Evolutionary conservation across 2,888 invertebrate genomes (phyloP).

Genomic region (Calameuta pallipes): DNA sequence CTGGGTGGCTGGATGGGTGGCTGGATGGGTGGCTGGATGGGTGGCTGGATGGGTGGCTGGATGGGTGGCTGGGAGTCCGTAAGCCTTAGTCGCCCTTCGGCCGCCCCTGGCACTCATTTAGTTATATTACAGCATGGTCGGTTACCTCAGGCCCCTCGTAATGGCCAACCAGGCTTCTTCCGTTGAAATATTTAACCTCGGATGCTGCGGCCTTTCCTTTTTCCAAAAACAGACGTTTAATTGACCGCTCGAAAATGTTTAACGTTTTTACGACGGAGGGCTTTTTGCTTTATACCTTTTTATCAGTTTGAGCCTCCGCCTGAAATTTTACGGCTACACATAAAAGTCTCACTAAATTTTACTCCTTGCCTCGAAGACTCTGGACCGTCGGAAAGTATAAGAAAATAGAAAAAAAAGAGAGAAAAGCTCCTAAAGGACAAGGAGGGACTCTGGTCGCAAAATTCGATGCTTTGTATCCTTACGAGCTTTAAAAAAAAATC

Average conservation of each 20-base stretch:
- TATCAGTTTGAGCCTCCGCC: neutral
- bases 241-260: neutral
- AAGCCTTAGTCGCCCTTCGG: neutral
- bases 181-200: constrained; percentile 3
- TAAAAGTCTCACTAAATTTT: neutral
- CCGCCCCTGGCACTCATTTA: constrained; percentile 1
- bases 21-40: too few species aligned
- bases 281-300: neutral
- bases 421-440: too few species aligned
- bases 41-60: too few species aligned
- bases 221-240: constrained; percentile 1
- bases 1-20: neutral
- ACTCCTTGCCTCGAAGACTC: neutral
- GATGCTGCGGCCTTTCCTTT: neutral
- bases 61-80: neutral
- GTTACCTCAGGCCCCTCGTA: constrained; percentile 1
- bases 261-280: neutral
- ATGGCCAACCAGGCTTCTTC: neutral
- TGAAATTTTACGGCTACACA: neutral
- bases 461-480: too few species aligned
- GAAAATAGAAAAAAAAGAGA: neutral
- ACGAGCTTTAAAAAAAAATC: too few species aligned
- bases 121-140: constrained; percentile 5
- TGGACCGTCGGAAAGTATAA: neutral
- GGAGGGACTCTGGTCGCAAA: too few species aligned